Base-by-base conservation (phyloP, 2,888 invertebrate species). In the Zhengitettix transpicula region DNA sequence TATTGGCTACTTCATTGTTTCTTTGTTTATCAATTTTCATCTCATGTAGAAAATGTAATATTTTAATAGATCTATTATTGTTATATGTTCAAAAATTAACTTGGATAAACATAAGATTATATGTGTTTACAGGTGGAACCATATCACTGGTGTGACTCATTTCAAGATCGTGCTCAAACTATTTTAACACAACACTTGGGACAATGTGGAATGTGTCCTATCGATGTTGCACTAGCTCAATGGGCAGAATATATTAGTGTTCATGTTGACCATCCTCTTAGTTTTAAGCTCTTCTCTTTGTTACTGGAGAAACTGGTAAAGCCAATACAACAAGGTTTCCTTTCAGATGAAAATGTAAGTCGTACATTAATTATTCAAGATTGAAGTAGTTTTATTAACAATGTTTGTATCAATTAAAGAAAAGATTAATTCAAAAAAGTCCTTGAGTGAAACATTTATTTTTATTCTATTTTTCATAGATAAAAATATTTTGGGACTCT, bases 121-220 rank as follows among this genome's bases (percentile, higher is more conserved):
- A 14, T 53, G 9, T 57, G 54, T 62, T 65, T 66, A 1, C 67
- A 82, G 82, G 80, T 82, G 65, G 81, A 83, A 1, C 82, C 82
- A 5, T 85, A 81, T 70, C 85, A 85, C 77, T 96, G 96, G 96
- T 81, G 81, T 64, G 95, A 92, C 1, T 84, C 84, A 68, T 89
- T 92, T 76, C 84, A 87, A 64, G 80, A 79, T 0, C 84, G 87
- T 55, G 95, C 92, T 0, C 85, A 88, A 68, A 85, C 87, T 0
- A 82, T 98, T 52, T 78, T 97, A 10, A 86, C 90, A 12, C 97
- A 98, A 71, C 96, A 98, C 75, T 85, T 87, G 54, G 91, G 94
- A 9, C 97, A 98, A 73, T 92, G 96, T 65, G 96, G 95, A 28
- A 77, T 98, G 17, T 79, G 82, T 0, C 75, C 75, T 41, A 77